These are phyloP conservation scores for Sialia sialis DNA, from an alignment of 2,113 vertebrate genomes.

Conservation along the genomic window DNA sequence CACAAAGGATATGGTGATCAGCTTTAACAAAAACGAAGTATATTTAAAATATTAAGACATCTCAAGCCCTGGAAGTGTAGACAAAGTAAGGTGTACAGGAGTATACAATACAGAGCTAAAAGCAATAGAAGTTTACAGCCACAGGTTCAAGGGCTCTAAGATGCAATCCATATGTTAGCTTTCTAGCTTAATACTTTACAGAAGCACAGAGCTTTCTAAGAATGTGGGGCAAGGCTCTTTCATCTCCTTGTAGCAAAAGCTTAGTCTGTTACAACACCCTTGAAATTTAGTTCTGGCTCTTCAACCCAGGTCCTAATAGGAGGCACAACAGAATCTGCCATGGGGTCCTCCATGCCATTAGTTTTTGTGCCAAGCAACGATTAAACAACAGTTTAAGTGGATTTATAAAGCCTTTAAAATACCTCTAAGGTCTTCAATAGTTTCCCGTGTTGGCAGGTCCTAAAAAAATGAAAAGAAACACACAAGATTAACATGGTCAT, in stretches of 20 bases:
- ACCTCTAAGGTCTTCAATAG: conserved; percentile 78
- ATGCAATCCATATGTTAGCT: neutral
- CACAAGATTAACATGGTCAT: neutral
- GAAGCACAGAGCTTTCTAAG: neutral
- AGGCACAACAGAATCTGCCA: neutral
- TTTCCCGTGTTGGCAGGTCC: conserved; percentile 70
- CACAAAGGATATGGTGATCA: neutral
- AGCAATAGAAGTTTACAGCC: neutral
- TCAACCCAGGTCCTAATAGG: neutral
- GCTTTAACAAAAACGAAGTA: neutral
- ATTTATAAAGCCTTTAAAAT: neutral
- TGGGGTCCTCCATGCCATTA: neutral
- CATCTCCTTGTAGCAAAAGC: neutral
- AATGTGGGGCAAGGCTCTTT: neutral
- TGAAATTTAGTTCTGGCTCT: neutral
- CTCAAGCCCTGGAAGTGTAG: neutral
- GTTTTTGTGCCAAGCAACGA: neutral
- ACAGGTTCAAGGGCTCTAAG: neutral
- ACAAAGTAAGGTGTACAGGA: neutral
- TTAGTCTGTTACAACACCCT: neutral
- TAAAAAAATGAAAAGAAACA: conserved; percentile 26
- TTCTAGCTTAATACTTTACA: neutral
- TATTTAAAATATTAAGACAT: neutral
- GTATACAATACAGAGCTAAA: neutral
- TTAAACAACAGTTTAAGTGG: neutral